Conservation (phyloP, 2,888 invertebrate genomes). For the Brachypalpus laphriformis region DNA sequence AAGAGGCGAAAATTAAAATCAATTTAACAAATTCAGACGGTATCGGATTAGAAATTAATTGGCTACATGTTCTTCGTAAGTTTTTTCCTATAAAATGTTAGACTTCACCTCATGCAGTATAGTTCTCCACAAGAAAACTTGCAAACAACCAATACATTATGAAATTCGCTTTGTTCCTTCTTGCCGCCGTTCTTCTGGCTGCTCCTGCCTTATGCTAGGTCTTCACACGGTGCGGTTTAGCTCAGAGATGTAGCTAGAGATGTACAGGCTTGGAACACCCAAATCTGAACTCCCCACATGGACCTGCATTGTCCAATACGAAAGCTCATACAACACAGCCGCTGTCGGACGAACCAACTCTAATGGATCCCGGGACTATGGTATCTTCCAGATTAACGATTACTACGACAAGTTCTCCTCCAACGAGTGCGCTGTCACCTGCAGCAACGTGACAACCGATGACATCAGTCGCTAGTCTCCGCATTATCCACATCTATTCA, state of each 20-base stretch:
- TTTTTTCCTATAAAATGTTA: too few species aligned
- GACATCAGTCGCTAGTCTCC: constrained; percentile 80
- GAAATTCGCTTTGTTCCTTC: constrained; percentile 41
- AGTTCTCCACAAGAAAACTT: constrained; percentile 10
- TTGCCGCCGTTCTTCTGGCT: constrained; percentile 60
- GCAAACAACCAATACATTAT: constrained; percentile 6
- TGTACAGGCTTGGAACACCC: constrained; percentile 80
- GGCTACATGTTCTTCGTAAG: too few species aligned
- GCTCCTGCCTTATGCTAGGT: constrained; percentile 75
- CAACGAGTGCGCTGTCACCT: constrained; percentile 80
- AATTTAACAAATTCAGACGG: too few species aligned
- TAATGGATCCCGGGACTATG: constrained; percentile 83
- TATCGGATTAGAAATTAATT: too few species aligned
- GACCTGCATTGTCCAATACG: constrained; percentile 80
- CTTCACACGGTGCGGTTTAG: constrained; percentile 79
- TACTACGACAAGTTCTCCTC: constrained; percentile 77
- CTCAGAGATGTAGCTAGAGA: too few species aligned
- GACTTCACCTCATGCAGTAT: neutral
- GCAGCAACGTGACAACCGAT: constrained; percentile 78
- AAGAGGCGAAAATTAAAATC: too few species aligned
- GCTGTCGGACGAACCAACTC: constrained; percentile 83
- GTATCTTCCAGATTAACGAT: constrained; percentile 82
- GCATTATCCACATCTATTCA: constrained; percentile 46
- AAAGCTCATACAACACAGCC: constrained; percentile 82
- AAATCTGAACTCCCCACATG: constrained; percentile 78